phyloP scores from a whole-genome alignment of 2,797 vertebrate species.

The Chanos chanos region DNA sequence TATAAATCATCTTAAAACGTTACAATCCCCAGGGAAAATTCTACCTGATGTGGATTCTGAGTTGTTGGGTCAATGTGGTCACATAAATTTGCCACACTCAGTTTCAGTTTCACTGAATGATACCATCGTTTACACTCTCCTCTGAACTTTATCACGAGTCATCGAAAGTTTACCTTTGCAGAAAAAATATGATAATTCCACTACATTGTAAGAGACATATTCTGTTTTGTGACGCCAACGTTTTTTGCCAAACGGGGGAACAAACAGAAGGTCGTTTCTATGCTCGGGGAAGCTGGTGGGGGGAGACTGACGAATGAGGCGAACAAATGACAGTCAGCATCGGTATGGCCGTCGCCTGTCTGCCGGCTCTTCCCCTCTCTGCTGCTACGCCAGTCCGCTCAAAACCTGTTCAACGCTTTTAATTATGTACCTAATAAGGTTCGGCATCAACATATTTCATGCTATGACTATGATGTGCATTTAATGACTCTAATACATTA shows the following conservation, averaged over 20 bases:
- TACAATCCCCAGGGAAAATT: no score
- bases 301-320: conserved; percentile 68
- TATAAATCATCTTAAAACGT: no score
- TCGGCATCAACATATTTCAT: conserved; percentile 87
- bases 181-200: background rate
- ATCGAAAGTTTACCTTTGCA: background rate
- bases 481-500: conserved; percentile 87
- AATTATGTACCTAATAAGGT: conserved; percentile 85
- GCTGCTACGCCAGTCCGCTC: conserved; percentile 57
- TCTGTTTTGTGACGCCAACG: no score
- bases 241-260: conserved; percentile 31
- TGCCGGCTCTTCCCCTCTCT: conserved; percentile 48
- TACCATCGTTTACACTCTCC: no score
- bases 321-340: conserved; percentile 69
- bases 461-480: conserved; percentile 84
- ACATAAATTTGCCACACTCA: no score
- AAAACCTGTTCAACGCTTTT: conserved; percentile 77
- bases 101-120: no score
- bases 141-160: background rate
- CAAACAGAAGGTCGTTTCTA: conserved; percentile 71
- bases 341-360: conserved; percentile 68
- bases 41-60: no score
- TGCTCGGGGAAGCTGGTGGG: conserved; percentile 58
- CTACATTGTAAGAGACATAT: background rate
- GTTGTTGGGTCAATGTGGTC: no score